Base-by-base conservation (phyloP, 2,113 vertebrate genomes). In the Chunga burmeisteri region DNA sequence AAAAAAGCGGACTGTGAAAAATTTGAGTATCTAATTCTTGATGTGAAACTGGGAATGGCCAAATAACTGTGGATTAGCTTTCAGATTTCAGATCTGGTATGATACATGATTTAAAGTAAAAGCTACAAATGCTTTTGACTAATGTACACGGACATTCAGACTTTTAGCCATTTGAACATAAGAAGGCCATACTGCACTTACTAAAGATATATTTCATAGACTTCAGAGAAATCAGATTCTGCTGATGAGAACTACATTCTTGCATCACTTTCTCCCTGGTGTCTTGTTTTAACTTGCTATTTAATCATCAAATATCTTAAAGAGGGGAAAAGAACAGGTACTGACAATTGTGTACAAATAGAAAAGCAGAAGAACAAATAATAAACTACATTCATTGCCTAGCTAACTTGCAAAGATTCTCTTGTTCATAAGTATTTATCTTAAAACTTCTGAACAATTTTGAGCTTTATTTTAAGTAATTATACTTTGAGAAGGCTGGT, bases 51-150 rank as follows among this genome's bases (percentile, higher is more conserved):
- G 62, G 23, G 18, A 94, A 86, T 20, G 84, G 56, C 22, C 17
- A 91, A 56, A 89, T 86, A 95, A 58, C 30, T 82, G 26, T 84
- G 73, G 56, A 78, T 71, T 78, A 74, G 3, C 20, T 82, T 74
- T 74, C 30, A 44, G 82, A 65, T 52, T 95, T 96, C 73, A 75
- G 62, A 73, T 63, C 52, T 66, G 53, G 5, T 36, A 49, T 10
- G 4, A 53, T 52, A 26, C 44, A 63, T 89, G 90, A 84, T 94
- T 91, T 94, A 95, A 84, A 84, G 40, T 66, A 67, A 91, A 95
- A 97, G 71, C 47, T 96, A 58, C 73, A 81, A 85, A 79, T 63
- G 73, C 53, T 90, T 94, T n/a, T 77, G 32, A 19, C 16, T 53
- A 36, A 65, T 42, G 10, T 81, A 63, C 50, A 53, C 50, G 75